Conservation (phyloP, 2,797 vertebrate species). For the Danio tinwini region DNA sequence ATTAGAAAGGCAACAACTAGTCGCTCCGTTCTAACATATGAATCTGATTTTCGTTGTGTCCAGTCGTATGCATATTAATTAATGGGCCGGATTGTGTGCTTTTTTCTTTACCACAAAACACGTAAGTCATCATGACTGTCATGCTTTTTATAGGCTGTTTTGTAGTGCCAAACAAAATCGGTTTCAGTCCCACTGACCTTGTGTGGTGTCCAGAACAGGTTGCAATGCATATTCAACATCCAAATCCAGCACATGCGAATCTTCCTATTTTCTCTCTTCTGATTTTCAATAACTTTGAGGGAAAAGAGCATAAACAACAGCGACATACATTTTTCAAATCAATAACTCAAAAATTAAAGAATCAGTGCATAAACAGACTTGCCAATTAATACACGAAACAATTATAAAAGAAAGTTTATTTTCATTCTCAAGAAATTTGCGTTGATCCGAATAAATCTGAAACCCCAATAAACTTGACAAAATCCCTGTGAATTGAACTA, state of each 20-base stretch:
- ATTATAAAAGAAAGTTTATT: neutral
- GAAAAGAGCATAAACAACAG: no score
- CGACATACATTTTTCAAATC: neutral
- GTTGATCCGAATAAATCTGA: neutral
- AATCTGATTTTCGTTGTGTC: neutral
- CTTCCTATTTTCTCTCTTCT: neutral
- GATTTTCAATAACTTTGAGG: neutral
- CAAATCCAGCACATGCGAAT: neutral
- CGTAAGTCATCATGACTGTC: neutral
- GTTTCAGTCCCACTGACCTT: slow-evolving; percentile 5
- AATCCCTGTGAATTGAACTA: neutral
- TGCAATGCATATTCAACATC: slow-evolving; percentile 46
- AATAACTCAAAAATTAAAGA: no score
- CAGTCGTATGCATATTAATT: neutral
- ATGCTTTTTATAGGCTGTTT: neutral
- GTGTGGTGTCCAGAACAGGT: slow-evolving; percentile 28
- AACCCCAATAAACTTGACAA: neutral
- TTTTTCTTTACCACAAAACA: neutral
- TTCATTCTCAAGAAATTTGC: neutral
- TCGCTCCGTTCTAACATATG: neutral
- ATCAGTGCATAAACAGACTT: neutral
- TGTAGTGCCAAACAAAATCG: neutral
- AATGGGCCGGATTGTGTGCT: neutral
- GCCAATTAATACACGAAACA: neutral
- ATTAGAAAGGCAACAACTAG: no score